phyloP scores from a whole-genome alignment of 1,140 invertebrate genomes.

The Papilio glaucus region DNA sequence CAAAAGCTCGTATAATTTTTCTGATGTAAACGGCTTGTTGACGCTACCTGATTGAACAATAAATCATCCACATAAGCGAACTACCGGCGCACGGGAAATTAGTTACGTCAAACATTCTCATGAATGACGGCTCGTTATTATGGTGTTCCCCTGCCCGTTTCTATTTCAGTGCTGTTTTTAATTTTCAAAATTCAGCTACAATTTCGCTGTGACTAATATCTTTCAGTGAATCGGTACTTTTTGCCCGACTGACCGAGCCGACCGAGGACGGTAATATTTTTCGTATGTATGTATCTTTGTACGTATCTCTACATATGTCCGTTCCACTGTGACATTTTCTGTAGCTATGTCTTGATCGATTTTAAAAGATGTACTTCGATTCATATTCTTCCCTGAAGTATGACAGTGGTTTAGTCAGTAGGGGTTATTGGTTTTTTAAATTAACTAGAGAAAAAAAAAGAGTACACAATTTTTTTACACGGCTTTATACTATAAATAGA shows the following conservation, averaged over 20 bases:
- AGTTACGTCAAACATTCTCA: conserved; percentile 35
- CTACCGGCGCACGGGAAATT: conserved; percentile 28
- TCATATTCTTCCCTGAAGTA: too few relatives aligned
- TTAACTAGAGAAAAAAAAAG: too few relatives aligned
- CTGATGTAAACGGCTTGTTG: conserved; percentile 13
- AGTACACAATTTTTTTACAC: too few relatives aligned
- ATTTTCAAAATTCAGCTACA: conserved; percentile 16
- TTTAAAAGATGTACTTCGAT: too few relatives aligned
- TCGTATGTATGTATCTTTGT: too few relatives aligned
- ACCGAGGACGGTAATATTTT: background rate
- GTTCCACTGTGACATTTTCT: too few relatives aligned
- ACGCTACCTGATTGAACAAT: conserved; percentile 33
- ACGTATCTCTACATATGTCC: too few relatives aligned
- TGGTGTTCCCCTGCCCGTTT: background rate
- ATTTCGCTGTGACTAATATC: background rate
- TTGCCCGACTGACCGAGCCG: background rate
- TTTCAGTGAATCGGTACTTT: background rate
- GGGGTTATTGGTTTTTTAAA: too few relatives aligned
- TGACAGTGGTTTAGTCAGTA: too few relatives aligned
- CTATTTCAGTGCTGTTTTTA: conserved; percentile 23
- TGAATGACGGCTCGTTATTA: conserved; percentile 31
- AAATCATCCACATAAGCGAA: conserved; percentile 37
- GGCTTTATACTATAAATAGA: too few relatives aligned
- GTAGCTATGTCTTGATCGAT: too few relatives aligned
- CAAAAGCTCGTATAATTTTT: conserved; percentile 16